Evolutionary conservation across 2,113 vertebrate genomes (phyloP), one percentile per base, ranked within the genome.

Genomic region (Menidia beryllina): DNA sequence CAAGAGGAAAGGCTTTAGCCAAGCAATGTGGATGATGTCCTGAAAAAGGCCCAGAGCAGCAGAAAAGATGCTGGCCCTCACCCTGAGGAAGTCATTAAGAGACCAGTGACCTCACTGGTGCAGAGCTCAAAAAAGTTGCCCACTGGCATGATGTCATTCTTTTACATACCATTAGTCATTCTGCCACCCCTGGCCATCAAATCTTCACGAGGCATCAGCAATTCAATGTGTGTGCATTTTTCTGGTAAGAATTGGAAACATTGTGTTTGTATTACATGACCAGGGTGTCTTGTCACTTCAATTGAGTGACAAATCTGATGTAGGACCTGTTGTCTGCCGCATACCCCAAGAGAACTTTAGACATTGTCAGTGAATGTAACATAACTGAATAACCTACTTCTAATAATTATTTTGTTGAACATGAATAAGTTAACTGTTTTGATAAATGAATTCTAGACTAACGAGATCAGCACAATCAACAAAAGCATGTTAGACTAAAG

Each of bases 71-170:
- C 68, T 20, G 60, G 20, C 63, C 79, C 27, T 55, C 84, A 88
- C 72, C 88, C 85, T 0, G 76, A 91, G 90, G 91, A 91, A 79
- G 86, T 91, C 90, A 90, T 90, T 91, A 86, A 65, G 69, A 85
- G 74, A 90, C 87, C 77, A 79, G 86, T 85, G 88, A 93, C 87
- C 85, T 88, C 88, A 90, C 86, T 91, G 87, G 83, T 87, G 59
- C 79, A 76, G 69, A 45, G 58, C 65, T 86, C 67, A 62, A 66
- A 81, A 84, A 88, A 75, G 73, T 82, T 85, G 82, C 86, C 77
- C 86, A 87, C 69, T 68, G 79, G 89, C 88, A 86, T 86, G 75
- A 90, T 89, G 92, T 92, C 91, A 91, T 92, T 90, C 1, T 86
- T 91, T 89, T 79, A 86, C 83, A 82, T 85, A 84, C 81, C 88